These are phyloP conservation scores for Caenorhabditis afra DNA, from an alignment of 2,888 invertebrate genomes.

Conservation along the genomic window DNA sequence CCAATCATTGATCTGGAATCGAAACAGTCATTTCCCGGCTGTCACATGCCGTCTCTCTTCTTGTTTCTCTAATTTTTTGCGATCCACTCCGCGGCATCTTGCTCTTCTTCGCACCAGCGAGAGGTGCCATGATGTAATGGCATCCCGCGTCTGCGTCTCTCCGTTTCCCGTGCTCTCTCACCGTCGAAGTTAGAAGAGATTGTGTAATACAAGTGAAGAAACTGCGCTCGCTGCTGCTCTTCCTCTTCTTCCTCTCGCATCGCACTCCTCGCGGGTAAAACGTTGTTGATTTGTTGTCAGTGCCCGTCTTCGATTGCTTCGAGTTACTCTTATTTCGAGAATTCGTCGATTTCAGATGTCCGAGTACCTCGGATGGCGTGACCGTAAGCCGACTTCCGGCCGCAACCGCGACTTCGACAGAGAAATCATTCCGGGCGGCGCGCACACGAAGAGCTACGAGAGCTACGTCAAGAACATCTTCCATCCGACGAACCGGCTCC, in stretches of 20 bases:
- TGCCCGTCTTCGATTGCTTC: not conserved
- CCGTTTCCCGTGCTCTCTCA: not conserved
- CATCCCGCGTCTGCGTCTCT: conserved; percentile 42
- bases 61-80: conserved; percentile 28
- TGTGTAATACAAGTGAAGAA: conserved; percentile 58
- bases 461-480: conserved; percentile 76
- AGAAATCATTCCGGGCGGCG: conserved; percentile 72
- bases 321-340: conserved; percentile 1
- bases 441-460: conserved; percentile 74
- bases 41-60: conserved; percentile 17
- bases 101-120: conserved; percentile 16
- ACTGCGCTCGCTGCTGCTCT: conserved; percentile 18
- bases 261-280: conserved; percentile 11
- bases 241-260: not conserved
- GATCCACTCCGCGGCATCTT: conserved; percentile 9
- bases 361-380: conserved; percentile 77
- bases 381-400: conserved; percentile 68
- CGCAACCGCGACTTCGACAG: conserved; percentile 62
- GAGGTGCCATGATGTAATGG: conserved; percentile 55
- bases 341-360: conserved; percentile 65
- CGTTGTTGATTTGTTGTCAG: conserved; percentile 33
- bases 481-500: conserved; percentile 66
- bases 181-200: conserved; percentile 21
- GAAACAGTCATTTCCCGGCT: not conserved
- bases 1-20: conserved; percentile 69